phyloP scores from a whole-genome alignment of 1,140 invertebrate genomes.

The Bicyclus anynana region DNA sequence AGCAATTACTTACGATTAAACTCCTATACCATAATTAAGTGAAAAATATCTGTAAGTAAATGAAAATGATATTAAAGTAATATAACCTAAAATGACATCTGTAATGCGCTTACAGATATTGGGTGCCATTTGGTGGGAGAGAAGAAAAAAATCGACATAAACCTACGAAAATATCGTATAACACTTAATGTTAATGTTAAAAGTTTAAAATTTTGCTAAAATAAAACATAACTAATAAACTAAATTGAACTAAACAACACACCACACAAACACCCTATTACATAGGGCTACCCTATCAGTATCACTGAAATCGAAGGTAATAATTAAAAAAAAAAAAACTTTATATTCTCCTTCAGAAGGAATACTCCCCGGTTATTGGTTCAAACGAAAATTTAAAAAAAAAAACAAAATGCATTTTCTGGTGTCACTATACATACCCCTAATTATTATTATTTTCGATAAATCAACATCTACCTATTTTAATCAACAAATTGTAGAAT shows the following conservation, averaged over 20 bases:
- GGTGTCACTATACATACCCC: constrained; percentile 58
- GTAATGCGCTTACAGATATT: constrained; percentile 42
- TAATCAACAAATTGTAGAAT: constrained; percentile 74
- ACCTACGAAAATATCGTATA: constrained; percentile 74
- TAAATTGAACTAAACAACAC: constrained; percentile 78
- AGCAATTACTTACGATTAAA: constrained; percentile 71
- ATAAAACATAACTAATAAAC: constrained; percentile 78
- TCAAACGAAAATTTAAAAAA: constrained; percentile 54
- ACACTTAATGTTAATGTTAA: constrained; percentile 66
- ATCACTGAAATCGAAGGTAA: constrained; percentile 70
- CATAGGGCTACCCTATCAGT: constrained; percentile 62
- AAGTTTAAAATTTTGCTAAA: constrained; percentile 75
- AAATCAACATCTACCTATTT: constrained; percentile 69
- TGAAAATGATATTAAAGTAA: constrained; percentile 52
- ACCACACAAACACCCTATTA: constrained; percentile 64
- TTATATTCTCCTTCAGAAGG: constrained; percentile 53
- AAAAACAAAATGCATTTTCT: constrained; percentile 76
- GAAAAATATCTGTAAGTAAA: constrained; percentile 49
- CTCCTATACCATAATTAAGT: constrained; percentile 59
- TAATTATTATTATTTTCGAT: constrained; percentile 61
- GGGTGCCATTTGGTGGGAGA: constrained; percentile 71
- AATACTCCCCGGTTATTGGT: constrained; percentile 43
- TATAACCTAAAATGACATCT: constrained; percentile 67
- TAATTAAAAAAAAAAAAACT: constrained; percentile 60
- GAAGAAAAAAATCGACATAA: constrained; percentile 66